phyloP scores from a whole-genome alignment of 2,888 invertebrate genomes.

The Apamea sordens region DNA sequence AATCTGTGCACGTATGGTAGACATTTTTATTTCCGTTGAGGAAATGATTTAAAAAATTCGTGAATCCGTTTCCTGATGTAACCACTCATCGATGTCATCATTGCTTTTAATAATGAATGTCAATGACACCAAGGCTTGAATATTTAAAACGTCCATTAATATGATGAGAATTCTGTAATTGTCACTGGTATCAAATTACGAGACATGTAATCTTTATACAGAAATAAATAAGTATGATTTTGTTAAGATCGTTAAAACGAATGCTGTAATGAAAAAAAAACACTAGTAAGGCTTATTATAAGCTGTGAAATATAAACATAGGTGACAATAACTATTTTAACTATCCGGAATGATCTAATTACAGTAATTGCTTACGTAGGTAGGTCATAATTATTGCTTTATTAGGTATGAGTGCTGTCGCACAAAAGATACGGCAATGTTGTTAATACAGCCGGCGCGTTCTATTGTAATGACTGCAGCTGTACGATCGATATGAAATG shows the following conservation, averaged over 20 bases:
- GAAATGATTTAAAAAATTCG: conserved; percentile 58
- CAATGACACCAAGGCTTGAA: conserved; percentile 21
- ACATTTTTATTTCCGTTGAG: conserved; percentile 70
- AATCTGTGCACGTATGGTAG: conserved; percentile 66
- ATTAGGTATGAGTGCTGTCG: conserved; percentile 34
- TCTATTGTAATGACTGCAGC: conserved; percentile 72
- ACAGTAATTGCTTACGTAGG: conserved; percentile 43
- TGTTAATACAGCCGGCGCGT: conserved; percentile 50
- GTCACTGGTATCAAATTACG: neutral
- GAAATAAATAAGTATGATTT: neutral
- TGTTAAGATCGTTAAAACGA: neutral
- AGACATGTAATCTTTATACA: neutral
- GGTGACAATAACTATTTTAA: conserved; percentile 11
- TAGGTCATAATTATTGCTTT: conserved; percentile 39
- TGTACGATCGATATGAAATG: conserved; percentile 72
- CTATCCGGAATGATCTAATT: conserved; percentile 38
- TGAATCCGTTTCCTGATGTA: conserved; percentile 58
- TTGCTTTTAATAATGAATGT: conserved; percentile 42
- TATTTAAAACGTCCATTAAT: conserved; percentile 12
- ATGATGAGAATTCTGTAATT: neutral
- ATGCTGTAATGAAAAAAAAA: neutral
- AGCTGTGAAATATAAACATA: conserved; percentile 17
- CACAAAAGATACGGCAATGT: conserved; percentile 49
- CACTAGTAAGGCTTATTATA: neutral
- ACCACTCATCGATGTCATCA: conserved; percentile 53